phyloP scores from a whole-genome alignment of 2,113 vertebrate genomes.

The Circaetus cinerascens region DNA sequence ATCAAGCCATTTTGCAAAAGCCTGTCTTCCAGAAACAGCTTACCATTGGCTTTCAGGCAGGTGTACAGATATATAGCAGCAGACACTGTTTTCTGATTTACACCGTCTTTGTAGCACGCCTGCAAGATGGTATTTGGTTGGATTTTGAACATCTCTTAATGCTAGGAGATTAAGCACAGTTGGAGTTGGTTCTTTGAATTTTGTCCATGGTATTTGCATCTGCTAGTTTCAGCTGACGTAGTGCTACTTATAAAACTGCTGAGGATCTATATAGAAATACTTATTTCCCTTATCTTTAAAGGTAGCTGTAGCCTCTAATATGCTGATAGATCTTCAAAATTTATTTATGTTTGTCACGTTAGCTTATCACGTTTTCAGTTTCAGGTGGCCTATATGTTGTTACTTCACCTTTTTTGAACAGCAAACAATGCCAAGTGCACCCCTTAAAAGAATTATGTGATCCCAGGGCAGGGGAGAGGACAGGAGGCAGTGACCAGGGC shows the following conservation, averaged over 20 bases:
- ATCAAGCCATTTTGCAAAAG: not conserved
- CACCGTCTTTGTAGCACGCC: accelerated
- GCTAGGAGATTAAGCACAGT: not conserved
- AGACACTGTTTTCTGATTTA: not conserved
- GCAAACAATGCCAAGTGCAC: not conserved
- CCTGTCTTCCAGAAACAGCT: not conserved
- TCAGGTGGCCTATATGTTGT: not conserved
- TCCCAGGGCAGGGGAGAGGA: too few relatives aligned
- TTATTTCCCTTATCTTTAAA: not conserved
- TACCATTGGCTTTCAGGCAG: not conserved
- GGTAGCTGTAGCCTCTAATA: not conserved
- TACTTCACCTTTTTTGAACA: not conserved
- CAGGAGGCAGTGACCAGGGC: not conserved
- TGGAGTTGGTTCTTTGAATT: not conserved
- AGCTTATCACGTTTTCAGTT: not conserved
- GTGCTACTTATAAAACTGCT: not conserved
- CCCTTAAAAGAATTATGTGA: not conserved
- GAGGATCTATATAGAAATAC: not conserved
- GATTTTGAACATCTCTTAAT: not conserved
- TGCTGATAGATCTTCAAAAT: not conserved
- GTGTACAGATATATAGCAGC: not conserved
- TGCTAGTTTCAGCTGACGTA: not conserved
- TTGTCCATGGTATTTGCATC: not conserved
- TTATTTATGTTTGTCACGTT: not conserved
- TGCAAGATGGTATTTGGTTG: not conserved